A percentile compares a stretch with the other conserved stretches of the same genome.
phyloP scores from a whole-genome alignment of 2,113 vertebrate species.

The Vombatus ursinus region DNA sequence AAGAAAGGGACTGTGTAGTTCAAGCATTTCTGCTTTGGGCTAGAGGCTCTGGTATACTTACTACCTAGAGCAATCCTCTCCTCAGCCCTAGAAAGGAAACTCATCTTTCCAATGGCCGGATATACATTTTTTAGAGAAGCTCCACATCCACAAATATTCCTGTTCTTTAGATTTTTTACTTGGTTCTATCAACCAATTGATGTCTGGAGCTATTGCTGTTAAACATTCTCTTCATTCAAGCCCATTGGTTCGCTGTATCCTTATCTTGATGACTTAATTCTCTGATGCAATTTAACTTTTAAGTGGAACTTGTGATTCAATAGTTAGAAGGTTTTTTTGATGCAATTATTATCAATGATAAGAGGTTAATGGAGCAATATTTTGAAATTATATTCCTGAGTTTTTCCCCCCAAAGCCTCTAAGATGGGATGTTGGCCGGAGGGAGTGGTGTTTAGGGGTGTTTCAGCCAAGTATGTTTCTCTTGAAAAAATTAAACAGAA shows the following conservation, averaged over 20 bases:
- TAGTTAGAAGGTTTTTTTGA: not conserved
- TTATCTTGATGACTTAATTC: not conserved
- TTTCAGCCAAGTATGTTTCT: not conserved
- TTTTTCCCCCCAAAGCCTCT: not conserved
- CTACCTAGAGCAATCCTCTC: not conserved
- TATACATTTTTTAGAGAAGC: too few relatives aligned
- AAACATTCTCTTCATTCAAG: not conserved
- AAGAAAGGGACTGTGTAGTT: not conserved
- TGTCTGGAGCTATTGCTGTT: not conserved
- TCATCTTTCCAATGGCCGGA: not conserved
- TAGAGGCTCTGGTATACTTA: not conserved
- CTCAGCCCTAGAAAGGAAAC: not conserved
- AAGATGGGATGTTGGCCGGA: not conserved
- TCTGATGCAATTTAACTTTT: not conserved
- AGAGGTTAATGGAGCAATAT: not conserved
- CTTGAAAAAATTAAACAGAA: not conserved
- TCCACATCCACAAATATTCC: not conserved
- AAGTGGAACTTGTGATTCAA: slow-evolving; percentile 9
- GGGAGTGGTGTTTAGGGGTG: not conserved
- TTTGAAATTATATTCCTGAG: not conserved
- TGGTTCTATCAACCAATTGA: not conserved
- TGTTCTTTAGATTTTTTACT: not conserved
- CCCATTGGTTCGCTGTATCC: not conserved
- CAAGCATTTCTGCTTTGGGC: not conserved
- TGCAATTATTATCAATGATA: not conserved